Percentiles rank a stretch among this genome's conserved stretches.
These are phyloP conservation scores for Campopleginae sp. DNA, from an alignment of 2,888 invertebrate genomes.

Conservation along the genomic window DNA sequence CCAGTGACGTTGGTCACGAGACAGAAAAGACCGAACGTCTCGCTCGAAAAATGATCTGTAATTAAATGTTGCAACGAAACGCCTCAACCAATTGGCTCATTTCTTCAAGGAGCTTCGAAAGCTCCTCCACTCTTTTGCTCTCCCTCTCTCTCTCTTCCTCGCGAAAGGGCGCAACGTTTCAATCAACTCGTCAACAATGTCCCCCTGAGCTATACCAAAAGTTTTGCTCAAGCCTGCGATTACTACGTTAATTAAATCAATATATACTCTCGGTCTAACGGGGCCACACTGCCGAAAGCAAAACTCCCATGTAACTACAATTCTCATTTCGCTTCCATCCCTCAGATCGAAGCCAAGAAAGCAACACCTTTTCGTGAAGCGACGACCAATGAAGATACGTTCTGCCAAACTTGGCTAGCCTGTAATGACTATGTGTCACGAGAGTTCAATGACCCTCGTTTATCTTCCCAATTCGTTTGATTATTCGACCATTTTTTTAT, in stretches of 20 bases:
- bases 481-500: not conserved
- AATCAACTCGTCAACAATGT: conserved; percentile 83
- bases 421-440: conserved; percentile 9
- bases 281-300: conserved; percentile 31
- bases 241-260: conserved; percentile 82
- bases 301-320: conserved; percentile 31
- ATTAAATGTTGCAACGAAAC: conserved; percentile 81
- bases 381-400: conserved; percentile 28
- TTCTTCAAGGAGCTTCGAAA: conserved; percentile 75
- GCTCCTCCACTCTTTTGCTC: conserved; percentile 20
- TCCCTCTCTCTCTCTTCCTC: conserved; percentile 30
- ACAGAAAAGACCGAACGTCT: conserved; percentile 25
- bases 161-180: conserved; percentile 78
- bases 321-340: conserved; percentile 6
- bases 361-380: conserved; percentile 12
- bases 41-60: conserved; percentile 79
- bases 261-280: conserved; percentile 67
- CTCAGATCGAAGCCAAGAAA: conserved; percentile 39
- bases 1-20: not conserved
- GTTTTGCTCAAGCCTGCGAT: conserved; percentile 81
- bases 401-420: not conserved
- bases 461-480: not conserved
- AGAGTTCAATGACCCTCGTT: not conserved
- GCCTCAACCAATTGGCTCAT: conserved; percentile 82
- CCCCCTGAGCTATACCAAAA: conserved; percentile 82